Evolutionary conservation across 2,888 invertebrate species (phyloP).

Genomic region (Ctenicera cuprea): DNA sequence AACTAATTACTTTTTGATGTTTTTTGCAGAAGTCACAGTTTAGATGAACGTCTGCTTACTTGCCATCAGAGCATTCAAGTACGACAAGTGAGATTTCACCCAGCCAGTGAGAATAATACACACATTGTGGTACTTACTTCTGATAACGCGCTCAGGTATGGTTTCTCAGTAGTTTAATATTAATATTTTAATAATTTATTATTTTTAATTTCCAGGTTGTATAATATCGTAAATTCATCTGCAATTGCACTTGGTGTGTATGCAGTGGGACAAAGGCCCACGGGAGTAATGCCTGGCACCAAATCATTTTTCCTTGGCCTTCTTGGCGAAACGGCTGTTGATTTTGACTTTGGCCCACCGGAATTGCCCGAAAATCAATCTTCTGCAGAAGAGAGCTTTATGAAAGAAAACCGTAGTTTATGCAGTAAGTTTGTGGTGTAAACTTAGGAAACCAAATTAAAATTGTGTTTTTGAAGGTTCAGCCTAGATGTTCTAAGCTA

Average conservation of each 20-base stretch:
- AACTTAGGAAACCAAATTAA: not conserved
- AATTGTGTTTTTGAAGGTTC: too few relatives aligned
- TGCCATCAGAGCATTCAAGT: conserved; percentile 82
- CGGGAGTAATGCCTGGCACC: conserved; percentile 67
- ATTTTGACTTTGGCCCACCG: conserved; percentile 87
- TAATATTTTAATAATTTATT: too few relatives aligned
- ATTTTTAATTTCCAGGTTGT: conserved; percentile 61
- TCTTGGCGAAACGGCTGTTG: conserved; percentile 91
- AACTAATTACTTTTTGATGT: conserved; percentile 22
- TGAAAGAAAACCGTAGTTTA: not conserved
- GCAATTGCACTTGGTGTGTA: conserved; percentile 63
- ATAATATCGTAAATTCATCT: conserved; percentile 64
- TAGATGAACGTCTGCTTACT: conserved; percentile 85
- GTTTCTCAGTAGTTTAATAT: too few relatives aligned
- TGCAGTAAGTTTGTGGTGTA: not conserved
- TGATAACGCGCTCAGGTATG: conserved; percentile 89
- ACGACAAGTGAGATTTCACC: conserved; percentile 89
- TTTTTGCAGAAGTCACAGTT: conserved; percentile 79
- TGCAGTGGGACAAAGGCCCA: conserved; percentile 67
- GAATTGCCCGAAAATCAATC: conserved; percentile 58
- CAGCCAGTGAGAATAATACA: conserved; percentile 84
- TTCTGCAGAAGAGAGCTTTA: not conserved
- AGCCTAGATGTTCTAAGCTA: too few relatives aligned
- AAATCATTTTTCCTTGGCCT: conserved; percentile 67
- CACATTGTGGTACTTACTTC: conserved; percentile 88